Conservation (phyloP, 2,113 vertebrate genomes). For the Trichomycterus rosablanca region DNA sequence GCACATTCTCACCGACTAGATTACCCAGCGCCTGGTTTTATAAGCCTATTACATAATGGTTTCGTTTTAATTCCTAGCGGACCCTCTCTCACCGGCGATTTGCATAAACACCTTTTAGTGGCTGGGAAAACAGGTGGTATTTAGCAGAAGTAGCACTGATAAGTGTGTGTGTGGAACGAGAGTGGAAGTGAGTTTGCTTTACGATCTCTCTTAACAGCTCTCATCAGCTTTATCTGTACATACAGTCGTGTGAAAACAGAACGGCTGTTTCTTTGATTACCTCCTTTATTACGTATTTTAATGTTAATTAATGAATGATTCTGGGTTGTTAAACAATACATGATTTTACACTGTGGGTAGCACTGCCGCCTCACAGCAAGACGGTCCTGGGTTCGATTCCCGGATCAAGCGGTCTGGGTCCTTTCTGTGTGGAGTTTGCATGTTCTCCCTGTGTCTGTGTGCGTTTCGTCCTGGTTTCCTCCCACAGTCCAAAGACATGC, state of each 20-base stretch:
- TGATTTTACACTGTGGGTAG: too few species aligned
- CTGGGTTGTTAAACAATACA: too few species aligned
- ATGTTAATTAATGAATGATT: too few species aligned
- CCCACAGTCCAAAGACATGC: too few species aligned
- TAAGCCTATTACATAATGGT: slow-evolving; percentile 38
- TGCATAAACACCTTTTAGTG: slow-evolving; percentile 30
- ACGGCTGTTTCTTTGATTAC: too few species aligned
- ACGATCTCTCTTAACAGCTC: neutral
- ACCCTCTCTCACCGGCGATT: slow-evolving; percentile 21
- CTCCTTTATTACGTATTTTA: too few species aligned
- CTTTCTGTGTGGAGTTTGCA: too few species aligned
- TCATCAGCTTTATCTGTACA: neutral
- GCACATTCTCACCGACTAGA: slow-evolving; percentile 21
- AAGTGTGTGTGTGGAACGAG: neutral
- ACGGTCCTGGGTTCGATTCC: too few species aligned
- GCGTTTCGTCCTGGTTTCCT: too few species aligned
- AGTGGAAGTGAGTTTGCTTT: neutral
- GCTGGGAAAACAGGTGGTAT: slow-evolving; percentile 21
- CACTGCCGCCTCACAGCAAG: too few species aligned
- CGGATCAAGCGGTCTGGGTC: too few species aligned
- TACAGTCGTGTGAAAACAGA: neutral
- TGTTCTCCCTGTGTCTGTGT: too few species aligned
- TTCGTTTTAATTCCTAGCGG: slow-evolving; percentile 36
- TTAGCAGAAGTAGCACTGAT: slow-evolving; percentile 1
- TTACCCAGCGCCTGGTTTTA: slow-evolving; percentile 40